Evolutionary conservation across 1,140 invertebrate genomes (phyloP).

Genomic region (Octopus sinensis): DNA sequence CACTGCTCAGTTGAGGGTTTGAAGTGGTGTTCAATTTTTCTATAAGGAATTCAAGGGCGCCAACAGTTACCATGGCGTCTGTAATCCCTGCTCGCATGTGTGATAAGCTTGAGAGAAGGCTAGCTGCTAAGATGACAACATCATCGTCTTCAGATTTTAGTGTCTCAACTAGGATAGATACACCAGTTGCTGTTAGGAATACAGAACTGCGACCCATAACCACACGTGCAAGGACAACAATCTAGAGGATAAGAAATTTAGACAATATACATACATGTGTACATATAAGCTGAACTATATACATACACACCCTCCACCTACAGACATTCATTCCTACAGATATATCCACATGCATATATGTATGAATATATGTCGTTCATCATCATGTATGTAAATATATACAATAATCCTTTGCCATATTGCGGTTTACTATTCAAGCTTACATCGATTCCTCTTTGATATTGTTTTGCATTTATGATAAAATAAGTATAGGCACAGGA

Average conservation of each 20-base stretch:
- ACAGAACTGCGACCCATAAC: constrained; percentile 55
- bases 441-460: no score
- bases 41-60: constrained; percentile 51
- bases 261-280: background rate
- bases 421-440: no score
- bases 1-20: constrained; percentile 48
- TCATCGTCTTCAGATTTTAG: constrained; percentile 47
- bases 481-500: no score
- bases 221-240: constrained; percentile 55
- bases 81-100: constrained; percentile 56
- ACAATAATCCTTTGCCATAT: no score
- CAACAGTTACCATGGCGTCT: constrained; percentile 56
- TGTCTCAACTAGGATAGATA: constrained; percentile 48
- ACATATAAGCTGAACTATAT: no score
- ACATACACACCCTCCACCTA: no score
- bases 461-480: no score
- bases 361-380: no score
- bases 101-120: constrained; percentile 53
- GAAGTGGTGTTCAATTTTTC: constrained; percentile 35
- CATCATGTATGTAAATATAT: no score
- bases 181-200: constrained; percentile 49
- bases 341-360: no score
- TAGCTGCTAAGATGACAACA: constrained; percentile 48
- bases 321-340: no score
- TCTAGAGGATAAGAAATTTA: constrained; percentile 36